These are phyloP conservation scores for Bothrops jararaca DNA, from an alignment of 2,113 vertebrate genomes.

Conservation along the genomic window DNA sequence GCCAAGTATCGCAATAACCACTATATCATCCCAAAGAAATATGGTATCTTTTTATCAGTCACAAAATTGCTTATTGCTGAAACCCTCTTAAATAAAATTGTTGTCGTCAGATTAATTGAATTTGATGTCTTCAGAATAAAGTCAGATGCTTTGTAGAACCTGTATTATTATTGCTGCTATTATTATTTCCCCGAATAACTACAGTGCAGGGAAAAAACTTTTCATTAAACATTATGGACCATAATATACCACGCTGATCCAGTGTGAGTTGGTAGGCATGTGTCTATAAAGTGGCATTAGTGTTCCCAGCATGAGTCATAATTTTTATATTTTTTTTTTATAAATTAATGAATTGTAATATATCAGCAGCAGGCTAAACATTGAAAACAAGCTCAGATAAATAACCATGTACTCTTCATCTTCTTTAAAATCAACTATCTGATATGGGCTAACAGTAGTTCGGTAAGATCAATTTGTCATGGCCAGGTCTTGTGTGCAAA, in stretches of 20 bases:
- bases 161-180: too few species aligned
- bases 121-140: background rate
- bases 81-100: conserved; percentile 8
- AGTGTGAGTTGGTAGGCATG: too few species aligned
- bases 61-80: background rate
- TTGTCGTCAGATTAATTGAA: background rate
- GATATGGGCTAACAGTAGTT: background rate
- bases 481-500: background rate
- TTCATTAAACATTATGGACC: too few species aligned
- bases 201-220: too few species aligned
- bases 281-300: background rate
- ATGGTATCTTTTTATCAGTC: background rate
- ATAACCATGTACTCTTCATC: background rate
- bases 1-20: background rate
- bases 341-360: conserved; percentile 2
- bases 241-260: too few species aligned
- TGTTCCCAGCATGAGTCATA: background rate
- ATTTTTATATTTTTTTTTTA: background rate
- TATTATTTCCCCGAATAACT: too few species aligned
- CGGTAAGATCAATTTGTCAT: background rate
- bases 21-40: background rate
- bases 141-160: background rate
- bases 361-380: background rate
- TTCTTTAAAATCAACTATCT: background rate
- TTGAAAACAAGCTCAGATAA: background rate